phyloP scores from a whole-genome alignment of 2,113 vertebrate genomes.

The Corythornis vintsioides region DNA sequence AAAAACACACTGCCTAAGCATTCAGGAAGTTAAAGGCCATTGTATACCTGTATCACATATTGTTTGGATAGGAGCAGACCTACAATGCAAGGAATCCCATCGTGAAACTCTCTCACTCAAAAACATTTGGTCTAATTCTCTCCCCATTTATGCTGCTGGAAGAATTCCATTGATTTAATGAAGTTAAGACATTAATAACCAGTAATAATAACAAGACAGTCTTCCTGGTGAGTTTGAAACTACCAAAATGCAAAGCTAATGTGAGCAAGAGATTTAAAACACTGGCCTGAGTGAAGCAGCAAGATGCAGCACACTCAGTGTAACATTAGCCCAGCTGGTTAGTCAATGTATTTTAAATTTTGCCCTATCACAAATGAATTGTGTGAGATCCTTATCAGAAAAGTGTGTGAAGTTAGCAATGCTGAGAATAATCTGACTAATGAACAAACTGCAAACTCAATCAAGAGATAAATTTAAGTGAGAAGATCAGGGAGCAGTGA shows the following conservation, averaged over 20 bases:
- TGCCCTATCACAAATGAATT: background rate
- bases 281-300: background rate
- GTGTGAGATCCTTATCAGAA: background rate
- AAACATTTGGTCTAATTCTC: background rate
- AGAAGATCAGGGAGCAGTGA: background rate
- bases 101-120: background rate
- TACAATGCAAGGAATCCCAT: constrained; percentile 18
- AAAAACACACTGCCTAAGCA: constrained; percentile 59
- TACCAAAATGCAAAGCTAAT: background rate
- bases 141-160: background rate
- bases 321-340: background rate
- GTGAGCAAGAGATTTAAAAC: background rate
- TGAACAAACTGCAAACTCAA: background rate
- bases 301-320: background rate
- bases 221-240: background rate
- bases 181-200: background rate
- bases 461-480: background rate
- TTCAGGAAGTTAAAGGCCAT: constrained; percentile 39
- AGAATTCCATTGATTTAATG: background rate
- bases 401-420: background rate
- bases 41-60: constrained; percentile 59
- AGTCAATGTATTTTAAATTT: background rate
- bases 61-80: constrained; percentile 55
- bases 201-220: background rate
- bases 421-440: background rate